Evolutionary conservation across 2,888 invertebrate species (phyloP).

Genomic region (Mycogona germanica): DNA sequence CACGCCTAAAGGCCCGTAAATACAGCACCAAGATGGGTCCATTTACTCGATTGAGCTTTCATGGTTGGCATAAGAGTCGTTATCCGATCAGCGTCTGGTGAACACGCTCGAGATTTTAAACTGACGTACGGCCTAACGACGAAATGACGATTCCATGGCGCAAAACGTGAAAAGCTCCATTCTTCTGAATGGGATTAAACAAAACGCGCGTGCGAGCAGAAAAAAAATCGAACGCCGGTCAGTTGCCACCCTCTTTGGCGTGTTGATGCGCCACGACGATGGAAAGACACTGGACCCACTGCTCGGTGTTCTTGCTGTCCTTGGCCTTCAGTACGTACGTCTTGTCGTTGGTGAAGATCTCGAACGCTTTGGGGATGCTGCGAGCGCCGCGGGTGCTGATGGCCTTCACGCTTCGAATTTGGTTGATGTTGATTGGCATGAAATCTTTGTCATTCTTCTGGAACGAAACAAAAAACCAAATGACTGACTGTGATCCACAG

Average conservation of each 20-base stretch:
- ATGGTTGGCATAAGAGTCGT: no score
- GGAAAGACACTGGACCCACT: slow-evolving; percentile 91
- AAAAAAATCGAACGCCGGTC: no score
- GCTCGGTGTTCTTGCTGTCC: slow-evolving; percentile 86
- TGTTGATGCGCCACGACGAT: slow-evolving; percentile 84
- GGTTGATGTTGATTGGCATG: slow-evolving; percentile 67
- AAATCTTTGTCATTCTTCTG: slow-evolving; percentile 56
- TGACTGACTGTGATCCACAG: not conserved
- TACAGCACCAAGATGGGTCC: no score
- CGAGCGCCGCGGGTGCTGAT: slow-evolving; percentile 62
- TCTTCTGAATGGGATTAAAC: no score
- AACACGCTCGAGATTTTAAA: no score
- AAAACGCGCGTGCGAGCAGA: no score
- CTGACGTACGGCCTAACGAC: no score
- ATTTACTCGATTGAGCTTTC: no score
- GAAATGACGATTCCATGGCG: no score
- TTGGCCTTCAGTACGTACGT: slow-evolving; percentile 87
- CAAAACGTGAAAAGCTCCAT: no score
- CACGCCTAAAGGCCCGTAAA: no score
- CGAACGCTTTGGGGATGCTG: slow-evolving; percentile 90
- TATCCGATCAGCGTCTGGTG: no score
- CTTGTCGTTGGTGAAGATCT: slow-evolving; percentile 84
- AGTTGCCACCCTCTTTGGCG: slow-evolving; percentile 33
- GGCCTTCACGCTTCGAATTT: slow-evolving; percentile 89
- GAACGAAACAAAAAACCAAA: slow-evolving; percentile 21